These are phyloP conservation scores for Alouatta palliata DNA, from an alignment of 2,113 vertebrate species.

Conservation along the genomic window DNA sequence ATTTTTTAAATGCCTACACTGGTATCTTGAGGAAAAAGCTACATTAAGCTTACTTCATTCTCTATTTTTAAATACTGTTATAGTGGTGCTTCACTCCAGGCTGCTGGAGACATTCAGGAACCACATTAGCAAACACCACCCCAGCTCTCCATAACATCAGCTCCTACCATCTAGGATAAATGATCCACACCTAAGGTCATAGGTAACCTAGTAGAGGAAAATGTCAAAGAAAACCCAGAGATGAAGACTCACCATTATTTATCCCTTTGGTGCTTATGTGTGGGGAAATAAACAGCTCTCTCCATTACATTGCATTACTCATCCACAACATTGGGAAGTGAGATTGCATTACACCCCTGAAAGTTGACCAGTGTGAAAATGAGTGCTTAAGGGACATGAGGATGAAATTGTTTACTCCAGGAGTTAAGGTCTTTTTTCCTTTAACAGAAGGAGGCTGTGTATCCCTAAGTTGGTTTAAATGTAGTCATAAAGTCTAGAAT, in stretches of 20 bases:
- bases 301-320: background rate
- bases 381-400: fast-evolving
- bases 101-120: background rate
- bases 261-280: fast-evolving
- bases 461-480: background rate
- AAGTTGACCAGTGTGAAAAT: background rate
- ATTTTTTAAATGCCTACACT: background rate
- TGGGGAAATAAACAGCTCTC: background rate
- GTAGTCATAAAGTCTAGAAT: background rate
- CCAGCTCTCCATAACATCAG: background rate
- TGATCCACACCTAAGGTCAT: background rate
- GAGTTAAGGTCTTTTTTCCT: background rate
- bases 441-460: background rate
- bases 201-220: background rate
- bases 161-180: background rate
- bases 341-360: fast-evolving
- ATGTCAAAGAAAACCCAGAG: background rate
- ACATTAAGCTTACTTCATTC: background rate
- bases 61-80: background rate
- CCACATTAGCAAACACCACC: background rate
- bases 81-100: background rate
- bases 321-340: background rate
- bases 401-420: background rate
- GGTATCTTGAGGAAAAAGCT: background rate
- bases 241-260: fast-evolving